Evolutionary conservation across 1,140 invertebrate species (phyloP), one percentile per base, ranked within the genome.

Genomic region (Dinothrombium tinctorium): DNA sequence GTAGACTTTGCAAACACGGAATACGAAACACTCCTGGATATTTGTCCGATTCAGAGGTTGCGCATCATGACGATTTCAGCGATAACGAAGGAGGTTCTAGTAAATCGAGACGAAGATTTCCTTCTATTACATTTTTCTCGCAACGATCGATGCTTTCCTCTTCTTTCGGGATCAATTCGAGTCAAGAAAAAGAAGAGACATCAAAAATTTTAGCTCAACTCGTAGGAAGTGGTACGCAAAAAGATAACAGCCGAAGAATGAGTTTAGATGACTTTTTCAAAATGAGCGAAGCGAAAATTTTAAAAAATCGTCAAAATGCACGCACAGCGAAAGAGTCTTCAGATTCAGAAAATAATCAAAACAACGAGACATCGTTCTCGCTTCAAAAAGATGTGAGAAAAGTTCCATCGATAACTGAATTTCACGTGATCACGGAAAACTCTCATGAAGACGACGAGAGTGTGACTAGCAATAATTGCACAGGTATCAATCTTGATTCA

Each of bases 231-330:
- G 20, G 31, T 15, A 19, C 21, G n/a, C 22, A 19, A 3, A 32
- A 14, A 19, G 59, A 50, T 3, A 38, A 43, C 0, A 25, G 28
- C 2, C 24, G 50, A 14, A 23, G 52, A 5, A 47, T 53, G 40
- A 57, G 55, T 42, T 46, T 59, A 9, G 71, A 69, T 36, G 72
- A 76, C 49, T 62, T 74, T 15, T 71, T 74, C 45, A 68, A 71
- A 47, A 64, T 74, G 62, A 70, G 65, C 28, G 71, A 74, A 41
- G n/a, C 19, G 9, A 23, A 12, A 33, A 36, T 36, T 21, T 9
- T 6, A 40, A 31, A 15, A 17, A 26, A 40, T 40, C 11, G 5
- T 14, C 28, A 7, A 22, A 20, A 12, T n/a, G 11, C 6, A 15
- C 37, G 28, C 25, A 9, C 25, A 15, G 11, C 15, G 15, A 38